Base-by-base conservation (phyloP, 2,888 invertebrate species). In the Acholoe squamosa region DNA sequence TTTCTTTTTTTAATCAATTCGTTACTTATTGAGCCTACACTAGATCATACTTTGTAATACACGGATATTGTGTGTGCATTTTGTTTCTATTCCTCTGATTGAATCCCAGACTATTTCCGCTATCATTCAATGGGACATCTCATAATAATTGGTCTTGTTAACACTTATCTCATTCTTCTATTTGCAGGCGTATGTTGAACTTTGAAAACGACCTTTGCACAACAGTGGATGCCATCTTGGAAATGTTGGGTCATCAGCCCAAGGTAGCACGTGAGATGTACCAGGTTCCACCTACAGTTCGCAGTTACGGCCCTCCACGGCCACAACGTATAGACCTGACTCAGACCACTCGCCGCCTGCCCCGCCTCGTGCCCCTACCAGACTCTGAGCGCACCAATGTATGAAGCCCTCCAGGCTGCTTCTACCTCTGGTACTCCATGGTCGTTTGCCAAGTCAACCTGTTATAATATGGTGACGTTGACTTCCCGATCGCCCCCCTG, bases 161-260 rank as follows among this genome's bases (percentile, higher is more conserved):
- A 25, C 25, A 7, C 1, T 14, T 19, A 22, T 7, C 3, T 43
- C 10, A 5, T n/a, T 43, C 51, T 31, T 77, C 31, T 31, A 25
- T 33, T 94, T 94, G 52, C 94, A 95, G 95, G 84, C 93, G 95
- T 67, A 95, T 95, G 95, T 93, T 94, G 86, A 94, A 93, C 84
- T 95, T 95, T 92, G 95, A 95, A 91, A 93, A 93, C 86, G 94
- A 95, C 22, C 93, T 95, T 33, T 95, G 94, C 91, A 94, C 93
- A 28, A 95, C 95, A 0, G 95, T 95, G 10, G 95, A 95, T 92
- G 94, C 94, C 90, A 95, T 95, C 84, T 91, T 95, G 89, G 93
- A 94, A 56, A 92, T 95, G 56, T 93, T 95, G 10, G 95, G 95
- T 51, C 94, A 95, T 71, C 94, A 94, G 91, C 95, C 95, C n/a